Conservation (phyloP, 1,140 invertebrate species). For the Procambarus virginalis region DNA sequence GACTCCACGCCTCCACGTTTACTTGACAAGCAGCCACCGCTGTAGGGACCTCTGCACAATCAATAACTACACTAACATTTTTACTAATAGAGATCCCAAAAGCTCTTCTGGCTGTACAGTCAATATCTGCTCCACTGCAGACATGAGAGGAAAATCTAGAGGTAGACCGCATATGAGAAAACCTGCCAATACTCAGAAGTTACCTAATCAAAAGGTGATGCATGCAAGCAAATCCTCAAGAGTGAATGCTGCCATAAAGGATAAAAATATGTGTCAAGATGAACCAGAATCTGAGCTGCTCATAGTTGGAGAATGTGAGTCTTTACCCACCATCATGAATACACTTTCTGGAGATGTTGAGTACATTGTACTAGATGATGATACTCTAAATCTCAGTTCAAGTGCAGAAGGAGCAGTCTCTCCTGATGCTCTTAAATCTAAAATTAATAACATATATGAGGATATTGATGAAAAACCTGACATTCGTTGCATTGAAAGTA, state of each 20-base stretch:
- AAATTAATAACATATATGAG: conserved; percentile 38
- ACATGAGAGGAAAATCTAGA: conserved; percentile 42
- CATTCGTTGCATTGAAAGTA: neutral
- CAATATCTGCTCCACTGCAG: neutral
- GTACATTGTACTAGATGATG: conserved; percentile 53
- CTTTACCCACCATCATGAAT: conserved; percentile 51
- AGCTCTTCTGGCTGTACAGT: neutral
- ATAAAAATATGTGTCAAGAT: neutral
- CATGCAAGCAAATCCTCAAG: neutral
- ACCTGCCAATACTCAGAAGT: neutral
- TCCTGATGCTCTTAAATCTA: conserved; percentile 25
- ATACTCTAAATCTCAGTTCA: conserved; percentile 32
- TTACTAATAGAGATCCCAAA: neutral
- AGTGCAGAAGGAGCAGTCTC: neutral
- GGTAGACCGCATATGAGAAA: conserved; percentile 9
- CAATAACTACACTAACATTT: neutral
- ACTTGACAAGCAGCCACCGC: conserved; percentile 31
- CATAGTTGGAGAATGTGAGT: conserved; percentile 36
- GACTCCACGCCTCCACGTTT: conserved; percentile 61
- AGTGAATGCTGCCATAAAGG: neutral
- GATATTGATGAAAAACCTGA: conserved; percentile 50
- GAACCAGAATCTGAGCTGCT: conserved; percentile 54
- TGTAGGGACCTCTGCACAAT: conserved; percentile 23
- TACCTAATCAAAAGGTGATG: neutral
- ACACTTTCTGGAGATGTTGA: conserved; percentile 51